These are phyloP conservation scores for Syndactyla subalaris DNA, from an alignment of 2,797 vertebrate species.

Conservation along the genomic window DNA sequence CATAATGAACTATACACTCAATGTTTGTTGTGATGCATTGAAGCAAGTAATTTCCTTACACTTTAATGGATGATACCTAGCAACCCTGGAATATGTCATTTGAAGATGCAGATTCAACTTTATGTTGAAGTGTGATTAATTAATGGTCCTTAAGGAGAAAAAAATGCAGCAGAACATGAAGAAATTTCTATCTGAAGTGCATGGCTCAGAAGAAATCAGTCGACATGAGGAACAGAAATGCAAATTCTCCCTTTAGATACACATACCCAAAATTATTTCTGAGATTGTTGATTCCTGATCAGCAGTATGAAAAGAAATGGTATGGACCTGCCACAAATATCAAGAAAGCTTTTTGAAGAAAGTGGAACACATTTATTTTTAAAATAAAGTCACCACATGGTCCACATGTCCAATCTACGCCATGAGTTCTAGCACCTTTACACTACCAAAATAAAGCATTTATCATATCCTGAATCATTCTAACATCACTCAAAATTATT, in stretches of 20 bases:
- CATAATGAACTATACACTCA: neutral
- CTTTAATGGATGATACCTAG: neutral
- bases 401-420: neutral
- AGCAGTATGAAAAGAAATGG: neutral
- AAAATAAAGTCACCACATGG: neutral
- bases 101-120: neutral
- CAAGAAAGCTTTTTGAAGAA: neutral
- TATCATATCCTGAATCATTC: neutral
- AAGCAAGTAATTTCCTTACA: neutral
- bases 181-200: neutral
- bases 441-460: neutral
- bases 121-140: neutral
- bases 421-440: neutral
- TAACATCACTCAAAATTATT: neutral
- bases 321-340: neutral
- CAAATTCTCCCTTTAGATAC: neutral
- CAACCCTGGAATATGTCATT: neutral
- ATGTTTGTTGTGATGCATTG: neutral
- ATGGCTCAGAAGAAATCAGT: neutral
- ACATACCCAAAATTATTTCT: neutral
- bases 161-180: neutral
- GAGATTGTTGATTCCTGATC: neutral
- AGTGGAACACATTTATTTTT: neutral
- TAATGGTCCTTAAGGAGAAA: neutral
- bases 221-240: neutral